Conservation (phyloP, 2,113 vertebrate species). For the Nesoenas mayeri region DNA sequence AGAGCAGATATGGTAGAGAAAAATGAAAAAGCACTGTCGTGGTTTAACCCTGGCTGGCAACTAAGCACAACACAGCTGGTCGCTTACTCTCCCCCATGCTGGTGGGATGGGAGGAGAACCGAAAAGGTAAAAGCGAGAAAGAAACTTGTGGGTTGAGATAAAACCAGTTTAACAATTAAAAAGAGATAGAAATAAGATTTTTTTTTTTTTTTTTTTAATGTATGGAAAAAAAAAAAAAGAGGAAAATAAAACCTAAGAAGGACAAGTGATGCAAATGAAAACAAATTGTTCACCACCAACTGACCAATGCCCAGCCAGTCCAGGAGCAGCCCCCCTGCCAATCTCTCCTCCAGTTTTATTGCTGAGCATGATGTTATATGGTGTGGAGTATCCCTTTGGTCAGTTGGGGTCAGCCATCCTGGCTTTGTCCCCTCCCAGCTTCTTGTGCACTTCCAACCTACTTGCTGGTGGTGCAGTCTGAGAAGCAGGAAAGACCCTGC, state of each 20-base stretch:
- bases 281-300: not conserved
- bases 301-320: not conserved
- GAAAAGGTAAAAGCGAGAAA: not conserved
- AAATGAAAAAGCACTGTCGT: not conserved
- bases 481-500: not conserved
- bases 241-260: not conserved
- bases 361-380: no score
- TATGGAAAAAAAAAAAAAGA: no score
- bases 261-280: not conserved
- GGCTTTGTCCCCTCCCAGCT: not conserved
- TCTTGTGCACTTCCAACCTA: not conserved
- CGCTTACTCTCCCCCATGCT: fast-evolving
- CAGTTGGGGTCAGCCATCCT: no score
- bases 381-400: not conserved
- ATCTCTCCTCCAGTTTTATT: no score
- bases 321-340: not conserved
- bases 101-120: not conserved
- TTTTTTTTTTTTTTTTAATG: no score
- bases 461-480: fast-evolving
- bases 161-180: not conserved
- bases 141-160: not conserved
- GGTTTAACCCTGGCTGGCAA: not conserved
- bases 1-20: not conserved
- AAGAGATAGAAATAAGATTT: not conserved
- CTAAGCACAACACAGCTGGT: fast-evolving